These are phyloP conservation scores for Piaya cayana DNA, from an alignment of 2,113 vertebrate species.

Conservation along the genomic window DNA sequence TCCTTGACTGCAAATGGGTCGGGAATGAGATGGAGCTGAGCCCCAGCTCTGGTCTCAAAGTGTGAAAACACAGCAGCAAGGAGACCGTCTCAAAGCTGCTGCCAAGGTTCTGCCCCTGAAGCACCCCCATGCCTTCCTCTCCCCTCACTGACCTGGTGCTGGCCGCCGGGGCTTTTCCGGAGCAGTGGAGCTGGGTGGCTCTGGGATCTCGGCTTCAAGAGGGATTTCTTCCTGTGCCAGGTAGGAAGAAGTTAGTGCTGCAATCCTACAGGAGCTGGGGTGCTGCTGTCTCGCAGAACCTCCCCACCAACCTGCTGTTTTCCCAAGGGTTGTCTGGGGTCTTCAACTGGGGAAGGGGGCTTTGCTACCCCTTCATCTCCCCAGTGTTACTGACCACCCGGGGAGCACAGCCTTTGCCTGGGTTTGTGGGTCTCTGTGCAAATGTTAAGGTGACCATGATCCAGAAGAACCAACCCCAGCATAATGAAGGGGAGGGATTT, in stretches of 20 bases:
- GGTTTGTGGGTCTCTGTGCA: not conserved
- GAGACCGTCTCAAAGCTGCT: not conserved
- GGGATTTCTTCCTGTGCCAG: slow-evolving; percentile 57
- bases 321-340: not conserved
- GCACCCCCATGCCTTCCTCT: not conserved
- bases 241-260: not conserved
- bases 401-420: not conserved
- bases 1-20: not conserved
- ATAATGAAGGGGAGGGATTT: not conserved
- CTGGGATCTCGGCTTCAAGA: slow-evolving; percentile 42
- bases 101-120: not conserved
- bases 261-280: not conserved
- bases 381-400: accelerated
- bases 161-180: slow-evolving; percentile 72
- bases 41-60: not conserved
- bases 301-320: accelerated
- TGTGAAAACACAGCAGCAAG: accelerated
- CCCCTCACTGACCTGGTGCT: slow-evolving; percentile 61
- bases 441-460: not conserved
- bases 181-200: slow-evolving; percentile 67
- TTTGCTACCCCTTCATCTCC: not conserved
- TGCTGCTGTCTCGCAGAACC: not conserved
- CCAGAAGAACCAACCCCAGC: not conserved
- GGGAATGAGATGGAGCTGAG: not conserved
- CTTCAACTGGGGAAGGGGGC: not conserved